These are phyloP conservation scores for Porites divaricata DNA, from an alignment of 92 coral and sea anemone species.

Conservation along the genomic window DNA sequence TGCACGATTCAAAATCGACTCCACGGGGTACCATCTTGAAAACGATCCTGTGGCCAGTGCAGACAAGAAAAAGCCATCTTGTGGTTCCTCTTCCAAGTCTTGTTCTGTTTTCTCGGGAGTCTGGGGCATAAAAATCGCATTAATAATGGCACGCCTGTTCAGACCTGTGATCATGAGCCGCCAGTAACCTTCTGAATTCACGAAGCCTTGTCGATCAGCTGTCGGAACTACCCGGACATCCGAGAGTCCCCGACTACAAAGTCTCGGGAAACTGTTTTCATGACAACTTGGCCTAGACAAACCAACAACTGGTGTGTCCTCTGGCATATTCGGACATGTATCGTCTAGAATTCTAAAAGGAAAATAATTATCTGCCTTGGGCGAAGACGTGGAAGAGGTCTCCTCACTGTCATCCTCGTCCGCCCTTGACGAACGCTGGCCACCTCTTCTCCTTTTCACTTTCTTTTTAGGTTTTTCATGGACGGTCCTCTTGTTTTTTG, in stretches of 20 bases:
- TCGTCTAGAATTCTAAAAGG: slow-evolving; percentile 49
- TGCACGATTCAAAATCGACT: slow-evolving; percentile 46
- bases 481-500: neutral
- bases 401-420: neutral
- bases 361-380: slow-evolving; percentile 19
- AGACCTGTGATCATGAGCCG: slow-evolving; percentile 61
- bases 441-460: neutral
- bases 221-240: slow-evolving; percentile 36
- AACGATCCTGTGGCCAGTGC: slow-evolving; percentile 46
- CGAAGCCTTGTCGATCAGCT: slow-evolving; percentile 59
- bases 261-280: slow-evolving; percentile 26
- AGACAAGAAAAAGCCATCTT: slow-evolving; percentile 44
- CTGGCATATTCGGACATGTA: slow-evolving; percentile 1
- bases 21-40: slow-evolving; percentile 24
- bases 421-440: neutral
- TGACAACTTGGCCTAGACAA: slow-evolving; percentile 31
- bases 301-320: slow-evolving; percentile 23
- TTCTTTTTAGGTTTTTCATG: neutral
- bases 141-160: slow-evolving; percentile 54
- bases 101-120: neutral
- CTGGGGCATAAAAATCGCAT: slow-evolving; percentile 60
- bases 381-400: neutral
- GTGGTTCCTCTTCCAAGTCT: neutral
- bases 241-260: slow-evolving; percentile 41
- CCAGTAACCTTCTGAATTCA: slow-evolving; percentile 51